Evolutionary conservation across 2,113 vertebrate genomes (phyloP), one percentile per base, ranked within the genome.

Genomic region (Prietella phreatophila): DNA sequence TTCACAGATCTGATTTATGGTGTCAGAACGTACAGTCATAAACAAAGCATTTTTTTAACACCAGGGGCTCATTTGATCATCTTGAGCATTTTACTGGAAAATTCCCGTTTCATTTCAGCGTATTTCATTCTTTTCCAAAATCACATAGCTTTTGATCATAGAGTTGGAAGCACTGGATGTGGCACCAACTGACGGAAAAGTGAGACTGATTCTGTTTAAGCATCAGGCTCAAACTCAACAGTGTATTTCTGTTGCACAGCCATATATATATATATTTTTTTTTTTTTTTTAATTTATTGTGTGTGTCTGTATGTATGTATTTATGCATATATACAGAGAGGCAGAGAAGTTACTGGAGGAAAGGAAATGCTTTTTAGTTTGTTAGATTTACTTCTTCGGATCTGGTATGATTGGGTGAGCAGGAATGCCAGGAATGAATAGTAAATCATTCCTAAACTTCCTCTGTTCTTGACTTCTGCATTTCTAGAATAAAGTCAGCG

Each of bases 71-170:
- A 56, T 88, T 85, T 53, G 81, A 85, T 85, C 47, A 19, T 81
- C 63, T 61, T 53, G 53, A 83, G 71, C 71, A 30, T 85, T 87
- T 86, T 88, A 89, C 88, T 79, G 80, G 63, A 89, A 84, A 82
- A 79, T 88, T 86, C 30, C 39, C 15, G 61, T 50, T 58, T 27
- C 67, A 15, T 80, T 85, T 78, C 42, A 69, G 87, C 78, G 73
- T 39, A 91, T 84, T 91, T 89, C 67, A 88, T 88, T 89, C 86
- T 86, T 78, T 69, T 89, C 86, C 90, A 88, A 86, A 60, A 61
- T 89, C 81, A 82, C 63, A 50, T 22, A 60, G 56, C 61, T 88
- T 91, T 90, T 91, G 90, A 90, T 88, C 85, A 87, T 42, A n/a
- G 82, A 84, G 78, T 79, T 86, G 82, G 42, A 91, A 79, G 71